Evolutionary conservation across 2,113 vertebrate species (phyloP), one percentile per base, ranked within the genome.

Genomic region (Butorides virescens): DNA sequence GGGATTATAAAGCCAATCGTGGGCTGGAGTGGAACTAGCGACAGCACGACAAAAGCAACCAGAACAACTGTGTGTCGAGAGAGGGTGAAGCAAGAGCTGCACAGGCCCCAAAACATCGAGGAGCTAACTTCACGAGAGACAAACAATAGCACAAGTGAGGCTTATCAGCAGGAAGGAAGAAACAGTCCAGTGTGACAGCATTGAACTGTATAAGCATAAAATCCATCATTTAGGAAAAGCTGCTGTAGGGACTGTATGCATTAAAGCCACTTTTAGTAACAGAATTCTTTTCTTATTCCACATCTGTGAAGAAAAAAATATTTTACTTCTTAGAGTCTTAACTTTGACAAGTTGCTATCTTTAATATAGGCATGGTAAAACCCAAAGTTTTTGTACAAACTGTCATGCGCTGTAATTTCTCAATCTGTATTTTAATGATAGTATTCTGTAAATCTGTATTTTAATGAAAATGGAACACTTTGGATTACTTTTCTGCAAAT

Each of bases 401-500:
- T 59, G 32, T 20, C 58, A 62, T 23, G 22, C 17, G 8, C 56
- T 81, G 2, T 77, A 59, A 74, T 91, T 80, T 92, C 70, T 82
- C 77, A 86, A 71, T 84, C 61, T 80, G 34, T 59, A 29, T 63
- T 74, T 79, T 62, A 88, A 92, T 27, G 50, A 76, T 3, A 88
- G 61, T 44, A 44, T 44, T 44, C 42, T 44, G 42, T 44, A 44
- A 86, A 71, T 84, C 61, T 80, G 34, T 59, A 29, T 63, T 74
- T 79, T 62, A 88, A 92, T 49, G 42, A 89, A 70, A 82, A 53
- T 0, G 80, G 26, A 93, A 59, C 55, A 44, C 10, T 50, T 32
- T 53, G 80, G 67, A 79, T 75, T 84, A 42, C 47, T 89, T 73
- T 42, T 37, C 75, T 82, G 37, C 62, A 90, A 93, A 94, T 86